phyloP scores from a whole-genome alignment of 2,888 invertebrate species.

The Eupeodes luniger region DNA sequence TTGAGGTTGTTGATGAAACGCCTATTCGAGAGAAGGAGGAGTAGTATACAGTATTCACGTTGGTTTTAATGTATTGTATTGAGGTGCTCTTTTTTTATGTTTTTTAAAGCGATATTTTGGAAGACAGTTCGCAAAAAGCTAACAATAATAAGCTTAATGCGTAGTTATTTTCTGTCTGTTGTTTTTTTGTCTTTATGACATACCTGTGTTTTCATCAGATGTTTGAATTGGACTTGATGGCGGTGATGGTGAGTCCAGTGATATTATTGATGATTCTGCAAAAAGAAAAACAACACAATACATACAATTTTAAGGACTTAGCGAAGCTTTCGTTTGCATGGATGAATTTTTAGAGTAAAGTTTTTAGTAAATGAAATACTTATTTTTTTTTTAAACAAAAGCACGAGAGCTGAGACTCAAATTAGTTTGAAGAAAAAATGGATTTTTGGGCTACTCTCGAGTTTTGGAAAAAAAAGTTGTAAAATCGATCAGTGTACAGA shows the following conservation, averaged over 20 bases:
- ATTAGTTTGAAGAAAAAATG: no score
- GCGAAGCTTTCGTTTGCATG: no score
- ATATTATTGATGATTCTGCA: slow-evolving; percentile 78
- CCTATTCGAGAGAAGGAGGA: slow-evolving; percentile 48
- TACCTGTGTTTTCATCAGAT: slow-evolving; percentile 71
- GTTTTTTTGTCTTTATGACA: slow-evolving; percentile 54
- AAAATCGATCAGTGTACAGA: no score
- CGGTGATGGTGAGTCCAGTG: slow-evolving; percentile 81
- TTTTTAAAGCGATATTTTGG: slow-evolving; percentile 34
- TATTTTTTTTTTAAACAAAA: no score
- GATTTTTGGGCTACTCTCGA: no score
- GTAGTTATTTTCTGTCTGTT: background rate
- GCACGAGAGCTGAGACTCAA: no score
- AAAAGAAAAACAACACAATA: slow-evolving; percentile 27
- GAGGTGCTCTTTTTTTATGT: background rate
- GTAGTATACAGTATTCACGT: slow-evolving; percentile 27
- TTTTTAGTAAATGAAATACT: no score
- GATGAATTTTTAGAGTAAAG: no score
- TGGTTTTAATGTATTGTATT: slow-evolving; percentile 11
- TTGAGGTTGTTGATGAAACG: slow-evolving; percentile 64
- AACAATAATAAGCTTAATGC: background rate
- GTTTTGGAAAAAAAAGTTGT: no score
- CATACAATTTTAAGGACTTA: no score
- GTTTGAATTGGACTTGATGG: slow-evolving; percentile 79
- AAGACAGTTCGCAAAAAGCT: background rate